Base-by-base conservation (phyloP, 2,888 invertebrate genomes). In the Branchipolynoe longqiensis region DNA sequence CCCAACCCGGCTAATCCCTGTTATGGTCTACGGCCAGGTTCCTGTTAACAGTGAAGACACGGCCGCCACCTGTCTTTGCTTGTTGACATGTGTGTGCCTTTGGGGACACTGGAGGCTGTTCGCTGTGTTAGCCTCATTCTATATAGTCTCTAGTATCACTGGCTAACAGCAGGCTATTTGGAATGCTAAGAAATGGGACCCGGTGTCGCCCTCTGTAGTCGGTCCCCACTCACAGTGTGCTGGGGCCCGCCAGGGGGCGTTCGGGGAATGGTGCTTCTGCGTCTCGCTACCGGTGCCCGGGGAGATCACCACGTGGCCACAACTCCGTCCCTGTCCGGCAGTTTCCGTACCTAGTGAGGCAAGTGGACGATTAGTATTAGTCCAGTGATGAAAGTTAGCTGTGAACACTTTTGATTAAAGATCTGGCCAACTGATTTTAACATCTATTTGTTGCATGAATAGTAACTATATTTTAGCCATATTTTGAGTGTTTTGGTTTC, bases 271-370 rank as follows among this genome's bases (percentile, higher is more conserved):
- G 33, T 69, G 33, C 2, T 64, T 64, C 38, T n/a, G 4, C 36
- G 33, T 36, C 8, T 69, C 38, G 12, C 58, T 4, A n/a, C 8
- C n/a, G n/a, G n/a, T n/a, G n/a, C n/a, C n/a, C n/a, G 48, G 48
- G 14, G 3, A 18, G 33, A 69, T 78, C 54, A 78, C 64, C 69
- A 84, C 28, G 84, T 69, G 48, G 59, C 64, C 4, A 84, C 84
- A 22, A 84, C 54, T 12, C 62, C 40, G 31, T 84, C 64, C 22
- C 84, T n/a, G 54, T 84, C 84, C 4, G 84, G 84, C 6, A 84
- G 73, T 25, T 41, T 48, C 8, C 84, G 64, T n/a, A 78, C 82
- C 82, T 58, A 36, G n/a, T n/a, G n/a, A n/a, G n/a, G n/a, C n/a
- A n/a, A n/a, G n/a, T n/a, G n/a, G n/a, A n/a, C n/a, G n/a, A n/a